Base-by-base conservation (phyloP, 2,113 vertebrate species). In the Boleophthalmus pectinirostris region DNA sequence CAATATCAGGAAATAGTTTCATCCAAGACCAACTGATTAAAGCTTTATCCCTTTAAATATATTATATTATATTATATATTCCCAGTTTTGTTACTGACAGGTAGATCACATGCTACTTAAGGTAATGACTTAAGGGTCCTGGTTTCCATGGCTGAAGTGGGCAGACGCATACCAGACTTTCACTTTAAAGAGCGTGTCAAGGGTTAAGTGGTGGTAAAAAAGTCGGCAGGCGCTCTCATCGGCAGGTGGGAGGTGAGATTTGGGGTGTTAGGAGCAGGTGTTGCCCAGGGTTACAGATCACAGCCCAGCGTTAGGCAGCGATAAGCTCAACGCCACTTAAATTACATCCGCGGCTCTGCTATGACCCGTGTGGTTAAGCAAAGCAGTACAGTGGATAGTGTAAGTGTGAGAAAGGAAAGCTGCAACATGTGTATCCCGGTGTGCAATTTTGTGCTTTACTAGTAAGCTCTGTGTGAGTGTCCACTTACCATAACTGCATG, bases 181-280 rank as follows among this genome's bases (percentile, higher is more conserved):
- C 81, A 81, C 82, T 90, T 88, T 84, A 86, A 90, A 90, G 82
- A 80, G 80, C 64, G 60, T 87, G 89, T 91, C 87, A 88, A 82
- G 80, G 90, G 91, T 93, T 92, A 90, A 92, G 91, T 91, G 87
- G 84, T 88, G 75, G 88, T 87, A 85, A 85, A 91, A 87, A 90
- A 87, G 84, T 54, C 77, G 84, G 82, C 78, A 74, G 75, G 82
- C 83, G 76, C 80, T 87, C 82, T 90, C 81, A 75, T 90, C 88
- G 89, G 85, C 88, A 92, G 88, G 85, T 92, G 86, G 74, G 86
- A 87, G 84, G 85, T 89, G 90, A 88, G 82, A 86, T 72, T 60
- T 86, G 83, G 61, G 61, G 80, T 84, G 85, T 87, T 85, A 88
- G 71, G 79, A 90, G 90, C 86, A 91, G 87, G 87, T 86, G 88